Percentiles rank a stretch among this genome's conserved stretches.
Conservation (phyloP, 2,797 vertebrate genomes). For the Picus viridis region DNA sequence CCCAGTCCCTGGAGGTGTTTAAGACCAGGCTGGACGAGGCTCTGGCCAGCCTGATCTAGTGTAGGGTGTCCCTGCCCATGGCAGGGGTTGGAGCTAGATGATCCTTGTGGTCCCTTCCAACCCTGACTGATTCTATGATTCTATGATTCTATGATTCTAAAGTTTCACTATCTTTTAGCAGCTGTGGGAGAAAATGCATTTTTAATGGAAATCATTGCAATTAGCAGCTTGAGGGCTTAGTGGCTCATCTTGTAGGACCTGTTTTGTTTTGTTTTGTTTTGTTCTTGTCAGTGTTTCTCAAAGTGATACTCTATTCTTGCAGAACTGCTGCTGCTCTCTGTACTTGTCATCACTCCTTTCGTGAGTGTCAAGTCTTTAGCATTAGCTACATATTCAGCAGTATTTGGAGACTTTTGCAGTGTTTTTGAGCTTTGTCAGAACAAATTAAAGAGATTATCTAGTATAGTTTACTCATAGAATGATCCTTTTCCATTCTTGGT, state of each 20-base stretch:
- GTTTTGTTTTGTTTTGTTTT: too few species aligned
- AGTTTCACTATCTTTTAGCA: background rate
- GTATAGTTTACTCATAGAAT: background rate
- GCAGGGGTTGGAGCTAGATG: too few species aligned
- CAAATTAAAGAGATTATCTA: background rate
- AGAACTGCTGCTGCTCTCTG: background rate
- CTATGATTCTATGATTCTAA: too few species aligned
- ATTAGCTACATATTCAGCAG: background rate
- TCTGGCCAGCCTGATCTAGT: too few species aligned
- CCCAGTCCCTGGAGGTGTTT: too few species aligned
- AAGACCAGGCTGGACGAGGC: too few species aligned
- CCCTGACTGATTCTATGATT: too few species aligned
- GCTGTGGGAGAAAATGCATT: background rate
- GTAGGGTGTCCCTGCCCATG: too few species aligned
- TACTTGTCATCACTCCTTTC: background rate
- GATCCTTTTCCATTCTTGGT: background rate
- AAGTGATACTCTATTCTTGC: background rate
- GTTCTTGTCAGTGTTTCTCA: background rate
- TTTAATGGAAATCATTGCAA: conserved; percentile 24
- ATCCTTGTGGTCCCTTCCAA: too few species aligned
- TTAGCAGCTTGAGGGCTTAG: background rate
- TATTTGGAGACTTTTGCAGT: background rate
- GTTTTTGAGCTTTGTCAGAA: background rate
- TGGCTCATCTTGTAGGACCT: background rate
- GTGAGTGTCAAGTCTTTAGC: background rate